Evolutionary conservation across 2,113 vertebrate species (phyloP).

Genomic region (Labeo catla): DNA sequence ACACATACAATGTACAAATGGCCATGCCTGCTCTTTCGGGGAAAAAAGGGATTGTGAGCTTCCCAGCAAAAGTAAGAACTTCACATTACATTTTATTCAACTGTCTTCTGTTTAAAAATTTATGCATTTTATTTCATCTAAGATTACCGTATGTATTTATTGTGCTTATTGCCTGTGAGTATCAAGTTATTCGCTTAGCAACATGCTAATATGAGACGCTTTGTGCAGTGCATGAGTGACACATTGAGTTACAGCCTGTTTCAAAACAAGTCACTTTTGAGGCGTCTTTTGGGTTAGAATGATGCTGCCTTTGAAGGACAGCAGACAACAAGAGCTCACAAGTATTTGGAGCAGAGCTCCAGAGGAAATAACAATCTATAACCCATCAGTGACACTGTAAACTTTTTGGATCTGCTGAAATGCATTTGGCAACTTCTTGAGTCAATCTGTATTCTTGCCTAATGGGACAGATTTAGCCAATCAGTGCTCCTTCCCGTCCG

Average conservation of each 20-base stretch:
- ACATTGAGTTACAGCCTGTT: background rate
- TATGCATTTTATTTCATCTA: background rate
- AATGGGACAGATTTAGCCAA: slow-evolving; percentile 24
- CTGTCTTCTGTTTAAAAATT: background rate
- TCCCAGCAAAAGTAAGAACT: background rate
- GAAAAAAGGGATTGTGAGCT: no score
- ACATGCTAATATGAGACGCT: background rate
- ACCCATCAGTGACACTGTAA: background rate
- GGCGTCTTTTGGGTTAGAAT: background rate
- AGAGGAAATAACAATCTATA: background rate
- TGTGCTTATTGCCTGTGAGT: background rate
- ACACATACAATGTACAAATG: no score
- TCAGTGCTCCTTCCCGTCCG: background rate
- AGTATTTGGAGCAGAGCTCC: background rate
- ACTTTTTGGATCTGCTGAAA: slow-evolving; percentile 8
- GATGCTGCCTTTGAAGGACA: background rate
- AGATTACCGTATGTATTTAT: background rate
- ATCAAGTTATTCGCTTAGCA: background rate
- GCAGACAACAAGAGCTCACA: background rate
- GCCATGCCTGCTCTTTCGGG: no score
- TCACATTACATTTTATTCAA: background rate
- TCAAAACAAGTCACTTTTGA: background rate
- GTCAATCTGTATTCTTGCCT: slow-evolving; percentile 5
- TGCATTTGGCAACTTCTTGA: background rate
- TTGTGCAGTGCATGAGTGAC: background rate